Conservation (phyloP, 2,888 invertebrate species). For the Kryphioiulus occultus region DNA sequence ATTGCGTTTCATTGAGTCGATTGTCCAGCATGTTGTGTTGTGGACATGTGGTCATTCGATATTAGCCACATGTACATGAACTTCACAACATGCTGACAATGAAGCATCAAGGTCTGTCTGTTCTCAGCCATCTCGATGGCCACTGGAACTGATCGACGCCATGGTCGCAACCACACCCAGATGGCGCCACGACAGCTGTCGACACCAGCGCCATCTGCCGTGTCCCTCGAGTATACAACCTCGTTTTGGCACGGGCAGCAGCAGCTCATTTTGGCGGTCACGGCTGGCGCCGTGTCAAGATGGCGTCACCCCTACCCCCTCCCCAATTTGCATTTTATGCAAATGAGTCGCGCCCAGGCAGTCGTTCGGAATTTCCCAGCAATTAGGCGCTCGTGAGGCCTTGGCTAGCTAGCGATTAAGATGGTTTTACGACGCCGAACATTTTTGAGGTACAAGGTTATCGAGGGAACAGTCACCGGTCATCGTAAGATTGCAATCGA, state of each 20-base stretch:
- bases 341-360: slow-evolving; percentile 20
- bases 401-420: slow-evolving; percentile 39
- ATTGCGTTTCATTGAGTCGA: too few species aligned
- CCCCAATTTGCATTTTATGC: background rate
- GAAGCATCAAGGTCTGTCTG: too few species aligned
- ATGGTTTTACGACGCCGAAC: slow-evolving; percentile 44
- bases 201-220: background rate
- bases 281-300: background rate
- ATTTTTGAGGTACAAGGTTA: slow-evolving; percentile 46
- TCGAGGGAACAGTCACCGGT: slow-evolving; percentile 42
- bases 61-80: too few species aligned
- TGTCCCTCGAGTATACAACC: too few species aligned
- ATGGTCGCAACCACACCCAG: too few species aligned
- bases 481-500: slow-evolving; percentile 29
- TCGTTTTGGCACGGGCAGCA: too few species aligned
- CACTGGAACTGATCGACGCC: too few species aligned
- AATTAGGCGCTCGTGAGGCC: background rate
- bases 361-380: slow-evolving; percentile 32
- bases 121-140: too few species aligned
- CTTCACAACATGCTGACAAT: too few species aligned
- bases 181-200: too few species aligned
- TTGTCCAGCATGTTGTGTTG: too few species aligned
- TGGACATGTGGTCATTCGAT: too few species aligned
- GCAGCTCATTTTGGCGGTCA: background rate
- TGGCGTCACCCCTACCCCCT: slow-evolving; percentile 3